Evolutionary conservation across 2,888 invertebrate species (phyloP).

Genomic region (Xylocampa areola): DNA sequence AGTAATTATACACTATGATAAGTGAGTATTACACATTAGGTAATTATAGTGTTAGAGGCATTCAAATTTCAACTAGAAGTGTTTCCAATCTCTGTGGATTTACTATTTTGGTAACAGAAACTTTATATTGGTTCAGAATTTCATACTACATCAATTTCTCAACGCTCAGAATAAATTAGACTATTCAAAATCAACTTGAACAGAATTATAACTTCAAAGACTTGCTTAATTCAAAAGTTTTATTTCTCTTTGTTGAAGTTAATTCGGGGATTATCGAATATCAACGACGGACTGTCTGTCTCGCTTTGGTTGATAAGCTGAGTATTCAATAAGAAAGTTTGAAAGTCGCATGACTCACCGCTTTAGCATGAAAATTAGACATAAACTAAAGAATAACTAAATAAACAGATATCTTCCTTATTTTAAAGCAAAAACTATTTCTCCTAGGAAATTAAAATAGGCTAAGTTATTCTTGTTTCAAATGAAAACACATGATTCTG

Average conservation of each 20-base stretch:
- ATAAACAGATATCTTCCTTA: too few species aligned
- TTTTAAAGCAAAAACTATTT: too few species aligned
- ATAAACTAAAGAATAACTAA: too few species aligned
- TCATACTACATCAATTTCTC: slow-evolving; percentile 1
- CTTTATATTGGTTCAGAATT: slow-evolving; percentile 27
- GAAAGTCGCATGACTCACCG: too few species aligned
- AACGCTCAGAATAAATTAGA: slow-evolving; percentile 24
- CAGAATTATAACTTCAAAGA: slow-evolving; percentile 12
- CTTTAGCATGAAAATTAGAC: too few species aligned
- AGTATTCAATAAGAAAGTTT: not conserved
- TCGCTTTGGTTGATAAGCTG: not conserved
- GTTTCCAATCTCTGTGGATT: slow-evolving; percentile 9
- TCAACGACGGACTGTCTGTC: slow-evolving; percentile 10
- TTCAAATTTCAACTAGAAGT: too few species aligned
- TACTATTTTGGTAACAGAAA: not conserved
- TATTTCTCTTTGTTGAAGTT: slow-evolving; percentile 19
- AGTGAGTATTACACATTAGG: too few species aligned
- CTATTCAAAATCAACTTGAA: slow-evolving; percentile 10
- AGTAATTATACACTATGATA: not conserved
- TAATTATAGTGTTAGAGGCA: too few species aligned
- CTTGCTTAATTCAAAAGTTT: slow-evolving; percentile 30
- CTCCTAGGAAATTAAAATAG: too few species aligned
- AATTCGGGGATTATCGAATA: slow-evolving; percentile 19
- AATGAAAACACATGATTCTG: too few species aligned
- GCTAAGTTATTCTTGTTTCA: too few species aligned